A percentile compares a stretch with the other conserved stretches of the same genome.
Conservation (phyloP, 2,888 invertebrate species). For the Megamerina dolium region DNA sequence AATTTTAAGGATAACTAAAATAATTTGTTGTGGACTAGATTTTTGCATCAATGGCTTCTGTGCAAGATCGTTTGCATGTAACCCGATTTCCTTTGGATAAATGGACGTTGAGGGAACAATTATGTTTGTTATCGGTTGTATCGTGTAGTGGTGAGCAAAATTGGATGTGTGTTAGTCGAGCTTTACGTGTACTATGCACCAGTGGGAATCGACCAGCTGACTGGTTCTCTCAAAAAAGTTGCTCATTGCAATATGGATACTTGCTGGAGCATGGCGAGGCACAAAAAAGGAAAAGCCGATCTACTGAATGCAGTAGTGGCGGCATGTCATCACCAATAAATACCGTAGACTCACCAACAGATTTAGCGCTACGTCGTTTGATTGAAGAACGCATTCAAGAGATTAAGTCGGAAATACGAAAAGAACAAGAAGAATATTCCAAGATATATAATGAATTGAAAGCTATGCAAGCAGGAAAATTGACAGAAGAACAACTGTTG, state of each 20-base stretch:
- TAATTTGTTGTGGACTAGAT: neutral
- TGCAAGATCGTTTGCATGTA: conserved; percentile 44
- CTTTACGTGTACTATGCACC: conserved; percentile 66
- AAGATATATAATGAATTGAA: conserved; percentile 59
- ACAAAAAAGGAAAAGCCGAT: conserved; percentile 50
- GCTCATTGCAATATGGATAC: conserved; percentile 84
- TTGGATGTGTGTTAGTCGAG: conserved; percentile 57
- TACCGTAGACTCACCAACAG: conserved; percentile 52
- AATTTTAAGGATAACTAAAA: no score
- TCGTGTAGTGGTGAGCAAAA: conserved; percentile 83
- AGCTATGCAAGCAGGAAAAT: conserved; percentile 50
- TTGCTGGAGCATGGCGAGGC: conserved; percentile 85
- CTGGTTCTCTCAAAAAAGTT: conserved; percentile 88
- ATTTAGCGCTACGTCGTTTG: conserved; percentile 69
- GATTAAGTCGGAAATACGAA: conserved; percentile 63
- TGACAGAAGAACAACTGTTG: conserved; percentile 66
- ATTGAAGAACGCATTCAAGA: conserved; percentile 74
- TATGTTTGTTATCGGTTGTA: conserved; percentile 83
- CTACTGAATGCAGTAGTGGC: conserved; percentile 13
- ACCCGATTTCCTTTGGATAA: conserved; percentile 71
- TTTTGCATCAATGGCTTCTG: conserved; percentile 27
- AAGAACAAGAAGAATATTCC: conserved; percentile 68
- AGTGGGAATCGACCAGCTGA: conserved; percentile 52
- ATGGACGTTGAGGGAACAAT: conserved; percentile 79
- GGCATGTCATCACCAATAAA: conserved; percentile 28